These are phyloP conservation scores for Lithophane semibrunnea DNA, from an alignment of 2,888 invertebrate genomes.

Conservation along the genomic window DNA sequence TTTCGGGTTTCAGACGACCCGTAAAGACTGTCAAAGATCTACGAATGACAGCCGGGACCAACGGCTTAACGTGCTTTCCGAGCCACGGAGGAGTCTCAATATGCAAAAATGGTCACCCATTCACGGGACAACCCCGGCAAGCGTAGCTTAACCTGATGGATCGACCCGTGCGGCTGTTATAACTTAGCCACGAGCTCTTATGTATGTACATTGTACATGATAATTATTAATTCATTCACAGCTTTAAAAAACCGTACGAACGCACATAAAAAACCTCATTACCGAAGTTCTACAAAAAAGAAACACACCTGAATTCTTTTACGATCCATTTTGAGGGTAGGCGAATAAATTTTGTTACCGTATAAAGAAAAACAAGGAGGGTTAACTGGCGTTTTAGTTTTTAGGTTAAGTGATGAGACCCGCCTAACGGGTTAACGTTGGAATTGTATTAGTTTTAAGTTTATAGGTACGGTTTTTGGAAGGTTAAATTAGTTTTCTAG, in stretches of 20 bases:
- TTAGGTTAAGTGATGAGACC: conserved; percentile 52
- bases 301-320: conserved; percentile 55
- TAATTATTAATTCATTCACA: conserved; percentile 21
- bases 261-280: conserved; percentile 49
- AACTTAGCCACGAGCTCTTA: no score
- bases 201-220: no score
- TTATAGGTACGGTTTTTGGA: conserved; percentile 2
- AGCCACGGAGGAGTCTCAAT: no score
- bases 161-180: no score
- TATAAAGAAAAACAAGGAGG: conserved; percentile 46
- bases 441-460: conserved; percentile 30
- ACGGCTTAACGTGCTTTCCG: no score
- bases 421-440: conserved; percentile 39
- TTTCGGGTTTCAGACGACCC: no score
- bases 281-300: conserved; percentile 21
- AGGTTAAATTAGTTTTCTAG: conserved; percentile 12
- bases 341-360: conserved; percentile 60
- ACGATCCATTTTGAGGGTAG: conserved; percentile 52
- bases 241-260: conserved; percentile 19
- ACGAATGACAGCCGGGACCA: no score
- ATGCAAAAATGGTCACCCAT: no score
- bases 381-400: conserved; percentile 43
- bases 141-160: no score
- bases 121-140: no score
- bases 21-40: no score